Evolutionary conservation across 2,888 invertebrate genomes (phyloP), one percentile per base, ranked within the genome.

Genomic region (Morpho helenor): DNA sequence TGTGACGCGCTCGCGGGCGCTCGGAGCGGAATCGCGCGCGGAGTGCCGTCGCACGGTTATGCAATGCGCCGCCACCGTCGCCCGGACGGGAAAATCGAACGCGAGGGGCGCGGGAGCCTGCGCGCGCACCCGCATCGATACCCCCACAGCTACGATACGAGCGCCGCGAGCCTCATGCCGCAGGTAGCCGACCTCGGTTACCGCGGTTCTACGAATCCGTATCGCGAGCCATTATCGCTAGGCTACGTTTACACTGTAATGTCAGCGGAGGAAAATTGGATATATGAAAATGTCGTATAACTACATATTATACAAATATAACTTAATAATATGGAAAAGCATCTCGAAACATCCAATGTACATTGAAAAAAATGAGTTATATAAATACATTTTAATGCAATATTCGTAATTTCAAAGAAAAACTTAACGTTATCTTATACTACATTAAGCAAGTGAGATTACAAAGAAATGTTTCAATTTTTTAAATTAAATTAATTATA

Each of bases 1-100:
- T 79, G 80, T 75, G 72, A 69, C 69, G 82, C 85, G 87, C 86
- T 84, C 84, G 81, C 86, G 84, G 80, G 86, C 88, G 87, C 85
- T 85, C 83, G 79, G 79, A 77, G 83, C 83, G 83, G 84, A 77
- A 75, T 87, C 88, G 88, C 90, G 88, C 89, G 85, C 87, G 86
- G 84, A 89, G 86, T 89, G 90, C 84, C 78, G 83, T 75, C 80
- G 76, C 82, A 75, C 72, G 79, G 87, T 88, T 88, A 88, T 88
- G 89, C 88, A 87, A 88, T 84, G 87, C 83, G 84, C 86, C 86
- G 84, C 85, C 82, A 80, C 82, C 70, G 81, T 77, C 83, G 80
- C 82, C 80, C 79, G 75, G 79, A 75, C 77, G 63, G 75, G 81
- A 82, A 83, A 83, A 86, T 87, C 87, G 87, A 88, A 85, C 72